These are phyloP conservation scores for Psix sp. DNA, from an alignment of 1,140 invertebrate genomes.

Conservation along the genomic window DNA sequence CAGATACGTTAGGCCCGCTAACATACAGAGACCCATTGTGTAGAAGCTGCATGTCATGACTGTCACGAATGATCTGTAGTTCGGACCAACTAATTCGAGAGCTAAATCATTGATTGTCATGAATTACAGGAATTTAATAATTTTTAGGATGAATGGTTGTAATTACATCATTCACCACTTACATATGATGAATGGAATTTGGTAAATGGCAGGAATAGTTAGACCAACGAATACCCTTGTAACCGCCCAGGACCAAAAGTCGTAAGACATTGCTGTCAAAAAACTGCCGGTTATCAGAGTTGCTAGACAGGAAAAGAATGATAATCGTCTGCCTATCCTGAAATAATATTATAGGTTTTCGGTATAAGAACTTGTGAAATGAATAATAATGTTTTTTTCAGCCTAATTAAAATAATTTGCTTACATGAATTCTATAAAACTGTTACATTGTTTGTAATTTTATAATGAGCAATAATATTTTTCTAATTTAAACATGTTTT, in stretches of 20 bases:
- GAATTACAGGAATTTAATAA: constrained; percentile 7
- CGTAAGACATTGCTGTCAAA: constrained; percentile 84
- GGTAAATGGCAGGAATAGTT: constrained; percentile 94
- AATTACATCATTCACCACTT: constrained; percentile 70
- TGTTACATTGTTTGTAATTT: too few species aligned
- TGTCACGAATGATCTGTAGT: constrained; percentile 92
- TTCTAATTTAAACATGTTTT: too few species aligned
- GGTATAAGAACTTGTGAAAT: too few species aligned
- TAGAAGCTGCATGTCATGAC: constrained; percentile 94
- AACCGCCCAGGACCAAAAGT: constrained; percentile 89
- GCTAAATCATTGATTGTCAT: too few species aligned
- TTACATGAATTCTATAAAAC: too few species aligned
- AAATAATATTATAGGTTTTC: too few species aligned
- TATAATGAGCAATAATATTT: too few species aligned
- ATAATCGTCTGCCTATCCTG: constrained; percentile 86
- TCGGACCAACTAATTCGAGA: constrained; percentile 91
- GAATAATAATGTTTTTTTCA: too few species aligned
- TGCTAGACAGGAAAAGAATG: constrained; percentile 88
- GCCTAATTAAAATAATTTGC: too few species aligned
- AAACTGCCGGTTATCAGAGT: constrained; percentile 87
- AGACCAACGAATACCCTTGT: constrained; percentile 87
- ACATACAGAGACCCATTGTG: constrained; percentile 87
- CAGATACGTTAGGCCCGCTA: constrained; percentile 88
- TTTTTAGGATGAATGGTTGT: constrained; percentile 9
- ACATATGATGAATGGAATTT: constrained; percentile 97